Conservation (phyloP, 2,797 vertebrate species). For the Chelmon rostratus region DNA sequence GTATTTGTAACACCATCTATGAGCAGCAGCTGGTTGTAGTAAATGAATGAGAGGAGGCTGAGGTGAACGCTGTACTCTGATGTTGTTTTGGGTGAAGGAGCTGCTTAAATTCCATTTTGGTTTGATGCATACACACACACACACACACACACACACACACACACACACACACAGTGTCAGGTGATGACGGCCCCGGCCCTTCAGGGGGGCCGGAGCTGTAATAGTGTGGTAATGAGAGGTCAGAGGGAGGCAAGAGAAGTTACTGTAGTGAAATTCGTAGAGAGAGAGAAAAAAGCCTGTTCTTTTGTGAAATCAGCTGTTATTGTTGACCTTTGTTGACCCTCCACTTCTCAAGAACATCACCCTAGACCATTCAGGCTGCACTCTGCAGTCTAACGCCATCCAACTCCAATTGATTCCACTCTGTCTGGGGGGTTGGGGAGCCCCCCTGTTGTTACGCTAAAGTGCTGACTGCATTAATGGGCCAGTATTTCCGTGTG, state of each 20-base stretch:
- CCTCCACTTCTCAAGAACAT: constrained; percentile 54
- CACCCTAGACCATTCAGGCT: constrained; percentile 41
- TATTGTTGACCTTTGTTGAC: constrained; percentile 57
- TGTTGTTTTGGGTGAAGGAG: not conserved
- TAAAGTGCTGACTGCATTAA: constrained; percentile 78
- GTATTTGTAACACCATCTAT: not conserved
- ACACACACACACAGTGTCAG: constrained; percentile 18
- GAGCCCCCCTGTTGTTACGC: constrained; percentile 58
- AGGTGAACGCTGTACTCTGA: not conserved
- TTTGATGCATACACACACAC: constrained; percentile 40
- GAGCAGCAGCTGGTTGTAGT: not conserved
- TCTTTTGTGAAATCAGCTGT: constrained; percentile 61
- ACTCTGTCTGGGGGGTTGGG: constrained; percentile 44
- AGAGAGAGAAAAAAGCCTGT: constrained; percentile 4
- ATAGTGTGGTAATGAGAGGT: constrained; percentile 64
- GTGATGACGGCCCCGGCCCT: constrained; percentile 32
- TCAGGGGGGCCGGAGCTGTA: constrained; percentile 29
- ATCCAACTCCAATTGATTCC: constrained; percentile 70
- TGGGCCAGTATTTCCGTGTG: constrained; percentile 53
- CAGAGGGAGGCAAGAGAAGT: constrained; percentile 46
- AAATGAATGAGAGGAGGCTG: not conserved
- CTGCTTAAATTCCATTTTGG: constrained; percentile 18
- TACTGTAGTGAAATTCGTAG: constrained; percentile 44
- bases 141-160: not conserved
- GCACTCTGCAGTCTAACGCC: constrained; percentile 38